A percentile compares a stretch with the other conserved stretches of the same genome.
These are phyloP conservation scores for Kryptopterus vitreolus DNA, from an alignment of 2,797 vertebrate genomes.

Conservation along the genomic window DNA sequence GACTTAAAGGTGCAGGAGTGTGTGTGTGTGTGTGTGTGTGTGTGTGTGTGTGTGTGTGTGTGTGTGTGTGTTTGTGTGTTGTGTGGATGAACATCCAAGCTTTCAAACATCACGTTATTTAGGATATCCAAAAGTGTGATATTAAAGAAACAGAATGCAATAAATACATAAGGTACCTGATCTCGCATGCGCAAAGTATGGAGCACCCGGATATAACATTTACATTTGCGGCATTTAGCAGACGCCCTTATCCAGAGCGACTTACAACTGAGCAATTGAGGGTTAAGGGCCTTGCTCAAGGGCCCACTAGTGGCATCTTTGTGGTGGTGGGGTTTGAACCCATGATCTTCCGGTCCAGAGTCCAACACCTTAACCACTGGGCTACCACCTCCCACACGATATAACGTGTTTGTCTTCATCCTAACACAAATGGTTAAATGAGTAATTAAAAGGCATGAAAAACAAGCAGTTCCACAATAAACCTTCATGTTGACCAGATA, in stretches of 20 bases:
- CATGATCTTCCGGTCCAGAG: no score
- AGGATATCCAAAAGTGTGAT: no score
- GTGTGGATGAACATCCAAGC: background rate
- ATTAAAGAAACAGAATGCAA: no score
- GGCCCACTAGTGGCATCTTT: no score
- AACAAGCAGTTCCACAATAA: background rate
- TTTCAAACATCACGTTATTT: background rate
- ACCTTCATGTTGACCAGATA: background rate
- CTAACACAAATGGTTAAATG: background rate
- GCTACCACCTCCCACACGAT: no score
- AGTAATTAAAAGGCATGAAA: background rate
- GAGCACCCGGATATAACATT: background rate
- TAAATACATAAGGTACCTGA: background rate
- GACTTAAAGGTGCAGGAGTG: background rate
- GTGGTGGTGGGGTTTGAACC: no score
- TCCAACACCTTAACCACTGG: no score
- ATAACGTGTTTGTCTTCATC: conserved; percentile 1
- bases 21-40: background rate
- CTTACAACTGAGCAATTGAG: no score
- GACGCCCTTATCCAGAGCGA: no score
- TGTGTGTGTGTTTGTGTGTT: background rate
- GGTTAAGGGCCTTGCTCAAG: no score
- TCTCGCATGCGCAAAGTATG: conserved; percentile 1
- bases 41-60: background rate
- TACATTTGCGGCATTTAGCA: no score